phyloP scores from a whole-genome alignment of 1,140 invertebrate species.

The Trachelipus rathkii region DNA sequence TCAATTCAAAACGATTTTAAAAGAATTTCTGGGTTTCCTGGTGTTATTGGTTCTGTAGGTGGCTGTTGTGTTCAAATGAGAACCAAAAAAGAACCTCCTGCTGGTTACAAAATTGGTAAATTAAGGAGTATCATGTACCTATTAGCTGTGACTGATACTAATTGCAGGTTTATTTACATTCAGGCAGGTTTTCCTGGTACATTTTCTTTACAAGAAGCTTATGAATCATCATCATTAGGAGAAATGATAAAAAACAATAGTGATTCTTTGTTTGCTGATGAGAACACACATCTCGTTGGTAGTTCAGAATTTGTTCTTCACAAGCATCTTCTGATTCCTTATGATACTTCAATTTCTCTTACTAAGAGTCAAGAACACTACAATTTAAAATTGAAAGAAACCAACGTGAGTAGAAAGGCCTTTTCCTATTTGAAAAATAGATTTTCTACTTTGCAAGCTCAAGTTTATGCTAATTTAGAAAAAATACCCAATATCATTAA shows the following conservation, averaged over 20 bases:
- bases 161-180: neutral
- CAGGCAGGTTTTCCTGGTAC: neutral
- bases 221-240: neutral
- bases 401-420: neutral
- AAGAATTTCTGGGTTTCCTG: neutral
- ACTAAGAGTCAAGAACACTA: neutral
- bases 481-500: neutral
- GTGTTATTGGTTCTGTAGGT: neutral
- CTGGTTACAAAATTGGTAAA: constrained; percentile 1
- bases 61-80: neutral
- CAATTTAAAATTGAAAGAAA: neutral
- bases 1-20: constrained; percentile 1
- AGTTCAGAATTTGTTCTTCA: neutral
- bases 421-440: neutral
- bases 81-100: neutral
- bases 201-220: neutral
- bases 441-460: neutral
- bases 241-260: neutral
- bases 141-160: neutral
- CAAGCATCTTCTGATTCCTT: neutral
- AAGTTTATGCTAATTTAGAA: neutral
- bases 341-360: neutral
- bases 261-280: neutral
- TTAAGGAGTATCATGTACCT: constrained; percentile 5
- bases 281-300: neutral